Base-by-base conservation (phyloP, 1,140 invertebrate species). In the Drosophila sproati region DNA sequence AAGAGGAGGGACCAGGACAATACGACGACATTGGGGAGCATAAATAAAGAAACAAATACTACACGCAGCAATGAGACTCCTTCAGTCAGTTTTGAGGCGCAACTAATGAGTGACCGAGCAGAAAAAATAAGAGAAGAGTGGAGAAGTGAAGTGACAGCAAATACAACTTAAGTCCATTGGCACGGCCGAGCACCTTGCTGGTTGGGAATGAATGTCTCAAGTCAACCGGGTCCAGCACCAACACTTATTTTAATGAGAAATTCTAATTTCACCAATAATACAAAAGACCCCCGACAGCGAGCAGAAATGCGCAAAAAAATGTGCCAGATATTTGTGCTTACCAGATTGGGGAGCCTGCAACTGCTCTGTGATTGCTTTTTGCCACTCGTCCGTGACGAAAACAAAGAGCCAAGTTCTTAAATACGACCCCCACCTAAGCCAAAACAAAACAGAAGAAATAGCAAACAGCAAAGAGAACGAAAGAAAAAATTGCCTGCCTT, bases 241-340 rank as follows among this genome's bases (percentile, higher is more conserved):
- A 89, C 86, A 89, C 86, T 89, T 89, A 89, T 89, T 89, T 89
- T 89, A 89, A 89, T 89, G 86, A 89, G 86, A 89, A 89, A 90
- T 89, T 89, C 86, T 86, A 89, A 89, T 89, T 89, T 89, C 82
- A 82, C 86, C 81, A 89, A 89, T 89, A 71, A 83, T 72, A 87
- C 83, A 87, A 87, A 87, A 80, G 82, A 51, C 64, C 47, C 47
- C 41, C 43, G 41, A 37, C 56, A 59, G 57, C 63, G 56, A 47
- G 60, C 31, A 70, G 20, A 82, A 86, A 81, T 86, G 71, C 78
- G 75, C 82, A 86, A 71, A 76, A 77, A 74, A 82, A 78, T 73
- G 62, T 62, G 72, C 62, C 50, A 64, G 61, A 87, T 86, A 86
- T 86, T 87, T 78, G 66, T 64, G 66, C 51, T 64, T 79, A 61